Evolutionary conservation across 2,888 invertebrate species (phyloP).

Genomic region (Tachystola acroxantha): DNA sequence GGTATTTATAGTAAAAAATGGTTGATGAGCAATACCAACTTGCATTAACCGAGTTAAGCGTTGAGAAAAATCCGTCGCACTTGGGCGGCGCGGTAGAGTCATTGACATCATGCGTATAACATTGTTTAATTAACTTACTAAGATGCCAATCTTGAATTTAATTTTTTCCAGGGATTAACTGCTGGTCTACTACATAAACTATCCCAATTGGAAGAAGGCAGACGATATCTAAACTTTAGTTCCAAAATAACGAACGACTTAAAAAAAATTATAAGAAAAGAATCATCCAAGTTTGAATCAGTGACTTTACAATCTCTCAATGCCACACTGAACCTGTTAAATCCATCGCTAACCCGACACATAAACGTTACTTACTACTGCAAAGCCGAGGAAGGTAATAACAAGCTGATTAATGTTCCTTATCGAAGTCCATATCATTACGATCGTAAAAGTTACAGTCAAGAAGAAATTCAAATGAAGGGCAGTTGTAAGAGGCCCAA

Average conservation of each 20-base stretch:
- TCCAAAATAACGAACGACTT: slow-evolving; percentile 58
- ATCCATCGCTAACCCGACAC: slow-evolving; percentile 34
- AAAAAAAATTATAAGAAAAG: slow-evolving; percentile 48
- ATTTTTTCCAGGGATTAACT: slow-evolving; percentile 44
- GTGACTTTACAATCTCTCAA: slow-evolving; percentile 41
- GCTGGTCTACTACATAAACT: slow-evolving; percentile 46
- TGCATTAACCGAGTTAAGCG: too few relatives aligned
- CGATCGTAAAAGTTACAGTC: slow-evolving; percentile 16
- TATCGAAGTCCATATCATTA: slow-evolving; percentile 18
- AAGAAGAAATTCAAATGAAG: slow-evolving; percentile 16
- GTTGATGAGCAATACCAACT: too few relatives aligned
- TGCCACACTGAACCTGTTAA: slow-evolving; percentile 37
- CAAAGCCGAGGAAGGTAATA: slow-evolving; percentile 37
- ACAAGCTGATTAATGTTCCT: slow-evolving; percentile 29
- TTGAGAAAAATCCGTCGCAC: too few relatives aligned
- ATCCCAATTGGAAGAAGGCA: slow-evolving; percentile 54
- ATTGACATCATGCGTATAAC: too few relatives aligned
- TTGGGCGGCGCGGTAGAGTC: too few relatives aligned
- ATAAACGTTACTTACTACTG: slow-evolving; percentile 36
- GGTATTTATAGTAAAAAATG: slow-evolving; percentile 1
- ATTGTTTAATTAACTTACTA: too few relatives aligned
- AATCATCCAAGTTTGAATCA: slow-evolving; percentile 31
- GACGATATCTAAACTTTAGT: slow-evolving; percentile 55
- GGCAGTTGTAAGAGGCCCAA: slow-evolving; percentile 21
- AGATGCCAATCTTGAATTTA: too few relatives aligned